Percentiles rank a stretch among this genome's conserved stretches.
These are phyloP conservation scores for Tetragonisca angustula DNA, from an alignment of 2,888 invertebrate species.

Conservation along the genomic window DNA sequence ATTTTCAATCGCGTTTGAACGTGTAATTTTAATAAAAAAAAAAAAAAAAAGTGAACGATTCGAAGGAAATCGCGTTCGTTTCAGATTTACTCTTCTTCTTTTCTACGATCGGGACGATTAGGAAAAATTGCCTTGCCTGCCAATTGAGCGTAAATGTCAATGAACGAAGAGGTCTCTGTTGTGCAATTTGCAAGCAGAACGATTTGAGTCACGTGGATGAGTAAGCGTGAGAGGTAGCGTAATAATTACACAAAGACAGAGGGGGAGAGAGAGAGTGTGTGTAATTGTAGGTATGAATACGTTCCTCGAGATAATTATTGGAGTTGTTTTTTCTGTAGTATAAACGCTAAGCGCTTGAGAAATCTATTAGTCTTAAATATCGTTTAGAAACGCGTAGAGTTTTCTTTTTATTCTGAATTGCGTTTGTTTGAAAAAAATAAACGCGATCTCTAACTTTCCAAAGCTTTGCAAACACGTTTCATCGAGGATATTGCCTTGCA, in stretches of 20 bases:
- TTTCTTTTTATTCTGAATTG: too few species aligned
- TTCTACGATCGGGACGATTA: background rate
- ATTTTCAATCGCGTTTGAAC: background rate
- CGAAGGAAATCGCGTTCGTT: background rate
- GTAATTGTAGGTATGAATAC: background rate
- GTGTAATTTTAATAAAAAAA: constrained; percentile 8
- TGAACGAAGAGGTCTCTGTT: background rate
- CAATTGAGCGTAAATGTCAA: background rate
- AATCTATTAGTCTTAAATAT: background rate
- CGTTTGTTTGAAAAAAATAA: background rate
- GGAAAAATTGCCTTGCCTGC: background rate
- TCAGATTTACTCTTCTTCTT: background rate
- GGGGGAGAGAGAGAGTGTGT: too few species aligned
- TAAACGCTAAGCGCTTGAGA: background rate
- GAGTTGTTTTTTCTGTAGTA: background rate
- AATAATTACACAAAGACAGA: background rate
- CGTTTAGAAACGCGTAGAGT: background rate
- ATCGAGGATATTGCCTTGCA: background rate
- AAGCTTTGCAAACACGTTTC: background rate
- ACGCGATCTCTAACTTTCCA: background rate
- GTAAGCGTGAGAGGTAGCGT: background rate
- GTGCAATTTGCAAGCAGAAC: background rate
- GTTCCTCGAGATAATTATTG: background rate
- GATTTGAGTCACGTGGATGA: background rate
- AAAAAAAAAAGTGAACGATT: background rate